Evolutionary conservation across 2,888 invertebrate genomes (phyloP), one percentile per base, ranked within the genome.

Genomic region (Diadegma fenestrale): DNA sequence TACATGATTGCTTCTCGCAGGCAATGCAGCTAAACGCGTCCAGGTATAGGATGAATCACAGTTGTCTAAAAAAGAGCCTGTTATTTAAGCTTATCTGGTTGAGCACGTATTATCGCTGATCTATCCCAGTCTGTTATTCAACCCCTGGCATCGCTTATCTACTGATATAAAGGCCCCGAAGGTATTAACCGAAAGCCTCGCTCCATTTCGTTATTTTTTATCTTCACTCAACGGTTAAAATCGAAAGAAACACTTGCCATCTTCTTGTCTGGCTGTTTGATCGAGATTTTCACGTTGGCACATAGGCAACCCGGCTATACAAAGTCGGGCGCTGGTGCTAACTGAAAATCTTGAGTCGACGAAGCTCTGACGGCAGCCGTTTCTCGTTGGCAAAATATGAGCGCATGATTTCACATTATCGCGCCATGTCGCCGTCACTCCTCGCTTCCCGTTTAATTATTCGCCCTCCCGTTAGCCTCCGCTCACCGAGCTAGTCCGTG

Each of bases 321-420:
- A 22, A 7, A 26, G 17, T 51, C 14, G 58, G 26, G 26, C n/a
- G n/a, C n/a, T n/a, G n/a, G 58, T 78, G 75, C 72, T 77, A 68
- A 68, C 51, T 37, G 68, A 75, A 82, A 75, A 81, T 84, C 82
- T 68, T 37, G 71, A 66, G 84, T 48, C 80, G 76, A 80, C 78
- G 83, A 83, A 72, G 64, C 75, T 82, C 64, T 83, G 88, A 88
- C 87, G 81, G 68, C 66, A 48, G 87, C 83, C 87, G 87, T 91
- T 91, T 88, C 88, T 91, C 86, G 43, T 37, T 78, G 86, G 79
- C 83, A 89, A 91, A 91, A 90, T 91, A 90, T 88, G 90, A 89
- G 82, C 82, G 80, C 82, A 88, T 90, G 91, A 91, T 90, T 91
- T 84, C 85, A 88, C 85, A 90, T 89, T 91, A 91, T 91, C 91